phyloP scores from a whole-genome alignment of 2,113 vertebrate genomes.

The Gobio gobio region DNA sequence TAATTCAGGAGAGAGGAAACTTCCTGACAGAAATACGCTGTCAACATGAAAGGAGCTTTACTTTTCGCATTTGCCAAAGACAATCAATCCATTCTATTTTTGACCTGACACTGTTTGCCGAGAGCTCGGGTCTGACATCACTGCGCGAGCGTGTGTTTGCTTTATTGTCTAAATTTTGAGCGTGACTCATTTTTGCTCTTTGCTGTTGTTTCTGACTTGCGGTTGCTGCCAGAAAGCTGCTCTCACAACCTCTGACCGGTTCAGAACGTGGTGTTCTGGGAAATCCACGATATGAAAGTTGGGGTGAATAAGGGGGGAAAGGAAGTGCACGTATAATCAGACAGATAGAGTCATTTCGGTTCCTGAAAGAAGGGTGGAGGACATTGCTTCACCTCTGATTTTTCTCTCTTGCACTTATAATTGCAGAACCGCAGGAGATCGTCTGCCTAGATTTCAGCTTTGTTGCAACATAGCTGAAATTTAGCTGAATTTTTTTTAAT shows the following conservation, averaged over 20 bases:
- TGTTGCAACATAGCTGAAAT: slow-evolving; percentile 19
- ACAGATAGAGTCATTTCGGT: slow-evolving; percentile 51
- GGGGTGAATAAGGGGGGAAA: slow-evolving; percentile 6
- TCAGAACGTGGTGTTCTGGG: slow-evolving; percentile 36
- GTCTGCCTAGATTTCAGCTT: slow-evolving; percentile 22
- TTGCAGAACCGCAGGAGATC: neutral
- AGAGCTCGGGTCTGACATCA: slow-evolving; percentile 68
- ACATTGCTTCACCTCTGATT: slow-evolving; percentile 39
- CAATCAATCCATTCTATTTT: slow-evolving; percentile 66
- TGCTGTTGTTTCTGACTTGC: slow-evolving; percentile 55
- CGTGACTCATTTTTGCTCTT: slow-evolving; percentile 27
- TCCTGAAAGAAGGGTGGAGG: slow-evolving; percentile 28
- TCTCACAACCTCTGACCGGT: slow-evolving; percentile 42
- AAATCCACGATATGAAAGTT: slow-evolving; percentile 43
- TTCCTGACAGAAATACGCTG: slow-evolving; percentile 59
- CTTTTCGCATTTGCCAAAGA: slow-evolving; percentile 60
- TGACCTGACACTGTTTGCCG: slow-evolving; percentile 60
- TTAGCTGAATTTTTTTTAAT: neutral
- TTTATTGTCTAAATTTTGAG: slow-evolving; percentile 38
- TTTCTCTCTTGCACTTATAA: slow-evolving; percentile 3
- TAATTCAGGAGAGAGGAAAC: slow-evolving; percentile 67
- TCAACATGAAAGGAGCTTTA: slow-evolving; percentile 62
- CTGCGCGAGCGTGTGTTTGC: slow-evolving; percentile 61
- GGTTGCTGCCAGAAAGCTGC: slow-evolving; percentile 9
- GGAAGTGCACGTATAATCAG: slow-evolving; percentile 48